Percentiles rank a stretch among this genome's conserved stretches.
Conservation (phyloP, 2,888 invertebrate genomes). For the Syritta pipiens region DNA sequence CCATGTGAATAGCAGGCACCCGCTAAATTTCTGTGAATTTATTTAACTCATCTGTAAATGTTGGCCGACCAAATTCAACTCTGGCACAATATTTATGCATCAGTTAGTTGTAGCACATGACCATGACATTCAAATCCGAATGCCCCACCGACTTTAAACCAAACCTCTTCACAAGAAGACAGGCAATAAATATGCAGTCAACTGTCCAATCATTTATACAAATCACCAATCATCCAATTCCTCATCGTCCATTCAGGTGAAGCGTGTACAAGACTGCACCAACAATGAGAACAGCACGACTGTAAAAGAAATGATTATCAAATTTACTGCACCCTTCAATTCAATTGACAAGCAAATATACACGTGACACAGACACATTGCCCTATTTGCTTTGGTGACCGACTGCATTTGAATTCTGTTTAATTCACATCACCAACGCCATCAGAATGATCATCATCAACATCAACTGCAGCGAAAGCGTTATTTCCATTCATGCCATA, state of each 20-base stretch:
- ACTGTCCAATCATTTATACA: not conserved
- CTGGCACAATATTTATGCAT: too few species aligned
- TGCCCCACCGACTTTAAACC: too few species aligned
- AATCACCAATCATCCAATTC: slow-evolving; percentile 9
- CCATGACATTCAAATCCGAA: too few species aligned
- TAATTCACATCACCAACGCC: not conserved
- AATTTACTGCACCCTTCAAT: slow-evolving; percentile 18
- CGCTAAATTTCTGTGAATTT: too few species aligned
- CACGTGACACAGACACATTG: slow-evolving; percentile 21
- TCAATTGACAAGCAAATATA: slow-evolving; percentile 10
- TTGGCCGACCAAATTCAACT: too few species aligned
- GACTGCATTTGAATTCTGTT: slow-evolving; percentile 2
- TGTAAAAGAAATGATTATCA: slow-evolving; percentile 19
- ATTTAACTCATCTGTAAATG: too few species aligned
- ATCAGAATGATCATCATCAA: slow-evolving; percentile 1
- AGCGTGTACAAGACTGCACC: not conserved
- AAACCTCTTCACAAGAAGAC: too few species aligned
- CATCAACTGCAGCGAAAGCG: not conserved
- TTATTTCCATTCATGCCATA: not conserved
- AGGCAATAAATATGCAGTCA: too few species aligned
- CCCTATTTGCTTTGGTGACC: not conserved
- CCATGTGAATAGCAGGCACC: too few species aligned
- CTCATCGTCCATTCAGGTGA: not conserved
- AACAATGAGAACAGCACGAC: slow-evolving; percentile 6
- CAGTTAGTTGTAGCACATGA: too few species aligned